Percentiles rank a stretch among this genome's conserved stretches.
Evolutionary conservation across 2,797 vertebrate species (phyloP).

Genomic region (Amblyraja radiata): DNA sequence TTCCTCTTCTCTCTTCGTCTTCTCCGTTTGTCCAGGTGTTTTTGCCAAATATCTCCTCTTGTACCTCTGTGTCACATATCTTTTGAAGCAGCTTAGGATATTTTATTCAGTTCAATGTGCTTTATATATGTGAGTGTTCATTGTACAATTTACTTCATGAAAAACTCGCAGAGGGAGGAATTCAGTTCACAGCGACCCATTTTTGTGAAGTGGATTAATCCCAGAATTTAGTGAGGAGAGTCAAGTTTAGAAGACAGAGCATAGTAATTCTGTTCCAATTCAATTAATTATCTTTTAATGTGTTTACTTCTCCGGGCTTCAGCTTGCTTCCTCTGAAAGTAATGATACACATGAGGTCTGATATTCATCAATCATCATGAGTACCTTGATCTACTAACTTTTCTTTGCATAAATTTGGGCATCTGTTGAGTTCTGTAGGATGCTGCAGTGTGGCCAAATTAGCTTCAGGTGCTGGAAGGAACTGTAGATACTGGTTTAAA

Average conservation of each 20-base stretch:
- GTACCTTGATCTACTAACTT: not conserved
- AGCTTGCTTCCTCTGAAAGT: not conserved
- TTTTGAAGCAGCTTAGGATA: not conserved
- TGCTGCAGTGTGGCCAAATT: not conserved
- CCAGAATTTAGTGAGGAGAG: not conserved
- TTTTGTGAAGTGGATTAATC: not conserved
- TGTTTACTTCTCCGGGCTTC: not conserved
- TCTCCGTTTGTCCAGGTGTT: not conserved
- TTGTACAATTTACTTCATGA: not conserved
- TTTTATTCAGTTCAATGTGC: not conserved
- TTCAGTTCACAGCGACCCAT: not conserved
- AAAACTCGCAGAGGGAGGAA: not conserved
- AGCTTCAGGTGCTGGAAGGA: not conserved
- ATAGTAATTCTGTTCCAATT: not conserved
- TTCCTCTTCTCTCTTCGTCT: no score
- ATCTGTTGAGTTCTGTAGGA: not conserved
- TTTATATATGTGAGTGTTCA: not conserved
- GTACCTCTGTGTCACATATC: not conserved
- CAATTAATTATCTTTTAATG: not conserved
- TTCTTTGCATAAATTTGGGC: not conserved
- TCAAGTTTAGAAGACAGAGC: not conserved
- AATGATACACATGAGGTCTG: not conserved
- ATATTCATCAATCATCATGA: not conserved
- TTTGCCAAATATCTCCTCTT: not conserved
- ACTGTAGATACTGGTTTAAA: no score